phyloP scores from a whole-genome alignment of 1,140 invertebrate genomes.

The Caenorhabditis brenneri region DNA sequence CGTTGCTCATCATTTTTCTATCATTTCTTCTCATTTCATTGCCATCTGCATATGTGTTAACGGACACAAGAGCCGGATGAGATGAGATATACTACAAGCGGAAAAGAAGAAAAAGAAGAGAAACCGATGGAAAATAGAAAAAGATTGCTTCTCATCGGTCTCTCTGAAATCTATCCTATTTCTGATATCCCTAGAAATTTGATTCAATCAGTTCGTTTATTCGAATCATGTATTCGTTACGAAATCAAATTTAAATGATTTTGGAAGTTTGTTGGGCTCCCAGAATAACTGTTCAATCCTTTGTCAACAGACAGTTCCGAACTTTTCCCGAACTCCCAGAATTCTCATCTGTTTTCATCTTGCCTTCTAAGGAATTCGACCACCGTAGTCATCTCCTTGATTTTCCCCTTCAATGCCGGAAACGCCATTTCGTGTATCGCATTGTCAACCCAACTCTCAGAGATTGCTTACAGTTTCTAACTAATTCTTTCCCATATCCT shows the following conservation, averaged over 20 bases:
- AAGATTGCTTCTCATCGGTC: neutral
- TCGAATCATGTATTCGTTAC: neutral
- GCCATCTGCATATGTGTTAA: slow-evolving; percentile 38
- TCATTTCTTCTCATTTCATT: slow-evolving; percentile 19
- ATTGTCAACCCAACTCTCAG: no score
- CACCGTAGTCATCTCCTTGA: no score
- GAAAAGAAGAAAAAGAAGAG: neutral
- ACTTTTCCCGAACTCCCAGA: no score
- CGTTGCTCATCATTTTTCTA: neutral
- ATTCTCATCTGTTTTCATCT: no score
- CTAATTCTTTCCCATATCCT: no score
- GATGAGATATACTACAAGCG: neutral
- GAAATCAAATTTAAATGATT: neutral
- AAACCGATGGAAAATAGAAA: neutral
- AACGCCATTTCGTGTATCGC: no score
- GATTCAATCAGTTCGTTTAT: slow-evolving; percentile 27
- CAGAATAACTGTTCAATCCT: neutral
- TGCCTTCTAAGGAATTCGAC: no score
- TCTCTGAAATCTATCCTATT: slow-evolving; percentile 24
- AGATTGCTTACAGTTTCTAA: no score
- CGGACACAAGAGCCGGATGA: neutral
- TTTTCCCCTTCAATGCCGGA: no score
- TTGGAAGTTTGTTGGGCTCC: neutral
- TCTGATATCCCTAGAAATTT: neutral
- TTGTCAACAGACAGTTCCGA: no score